These are phyloP conservation scores for Zele albiditarsus DNA, from an alignment of 2,888 invertebrate genomes.

Conservation along the genomic window DNA sequence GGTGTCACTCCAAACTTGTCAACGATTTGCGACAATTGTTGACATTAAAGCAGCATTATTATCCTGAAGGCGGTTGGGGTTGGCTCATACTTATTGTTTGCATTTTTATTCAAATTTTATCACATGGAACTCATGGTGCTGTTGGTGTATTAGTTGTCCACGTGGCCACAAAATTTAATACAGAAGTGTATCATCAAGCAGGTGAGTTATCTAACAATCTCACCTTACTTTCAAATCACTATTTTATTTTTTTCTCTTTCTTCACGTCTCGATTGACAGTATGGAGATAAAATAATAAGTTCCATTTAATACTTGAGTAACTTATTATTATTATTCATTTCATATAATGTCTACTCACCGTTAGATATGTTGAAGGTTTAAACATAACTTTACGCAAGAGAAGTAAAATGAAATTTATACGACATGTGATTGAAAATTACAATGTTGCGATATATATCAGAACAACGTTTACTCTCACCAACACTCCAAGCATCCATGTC, in stretches of 20 bases:
- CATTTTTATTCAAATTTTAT: slow-evolving; percentile 82
- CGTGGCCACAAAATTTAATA: slow-evolving; percentile 77
- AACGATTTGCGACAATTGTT: slow-evolving; percentile 77
- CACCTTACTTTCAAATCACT: background rate
- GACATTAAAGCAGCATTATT: slow-evolving; percentile 86
- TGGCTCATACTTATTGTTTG: slow-evolving; percentile 86
- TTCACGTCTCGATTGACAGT: slow-evolving; percentile 4
- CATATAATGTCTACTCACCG: background rate
- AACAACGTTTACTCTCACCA: background rate
- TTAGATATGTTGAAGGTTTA: background rate
- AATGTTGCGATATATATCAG: background rate
- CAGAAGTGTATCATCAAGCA: slow-evolving; percentile 78
- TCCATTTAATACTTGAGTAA: background rate
- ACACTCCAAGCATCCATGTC: background rate
- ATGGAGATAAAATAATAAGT: background rate
- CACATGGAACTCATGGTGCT: slow-evolving; percentile 84
- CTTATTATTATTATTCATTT: background rate
- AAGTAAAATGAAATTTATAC: background rate
- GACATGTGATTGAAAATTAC: background rate
- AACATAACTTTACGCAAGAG: background rate
- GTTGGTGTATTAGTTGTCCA: slow-evolving; percentile 78
- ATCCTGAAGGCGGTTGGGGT: slow-evolving; percentile 92
- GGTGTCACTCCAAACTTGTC: slow-evolving; percentile 74
- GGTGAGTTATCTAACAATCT: slow-evolving; percentile 73
- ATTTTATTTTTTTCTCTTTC: slow-evolving; percentile 7